Conservation (phyloP, 2,113 vertebrate genomes). For the Aix galericulata region DNA sequence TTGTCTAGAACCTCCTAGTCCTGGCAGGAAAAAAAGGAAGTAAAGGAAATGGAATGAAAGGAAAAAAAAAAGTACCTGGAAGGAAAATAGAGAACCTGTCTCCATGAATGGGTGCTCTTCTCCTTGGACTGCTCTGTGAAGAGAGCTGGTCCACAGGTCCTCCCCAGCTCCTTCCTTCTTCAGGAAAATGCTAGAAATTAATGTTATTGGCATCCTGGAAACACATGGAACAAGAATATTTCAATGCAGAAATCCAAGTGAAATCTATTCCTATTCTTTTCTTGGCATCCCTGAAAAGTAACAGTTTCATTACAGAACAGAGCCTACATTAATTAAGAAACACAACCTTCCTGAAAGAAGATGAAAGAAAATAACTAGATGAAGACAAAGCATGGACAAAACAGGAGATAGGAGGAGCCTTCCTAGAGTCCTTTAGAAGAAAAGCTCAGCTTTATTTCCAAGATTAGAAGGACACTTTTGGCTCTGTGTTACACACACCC, state of each 20-base stretch:
- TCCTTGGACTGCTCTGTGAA: background rate
- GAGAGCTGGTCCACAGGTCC: background rate
- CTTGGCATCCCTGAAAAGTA: background rate
- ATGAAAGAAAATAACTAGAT: background rate
- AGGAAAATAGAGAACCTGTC: background rate
- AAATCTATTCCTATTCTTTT: background rate
- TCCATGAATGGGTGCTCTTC: background rate
- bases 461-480: background rate
- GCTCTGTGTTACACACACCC: background rate
- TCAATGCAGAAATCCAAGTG: background rate
- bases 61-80: too few relatives aligned
- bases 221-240: background rate
- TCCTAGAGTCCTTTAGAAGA: background rate
- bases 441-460: background rate
- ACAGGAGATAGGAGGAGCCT: background rate
- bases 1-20: background rate
- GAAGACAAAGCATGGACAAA: background rate
- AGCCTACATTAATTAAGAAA: background rate
- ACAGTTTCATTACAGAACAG: background rate
- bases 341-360: background rate
- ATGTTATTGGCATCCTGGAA: background rate
- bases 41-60: background rate
- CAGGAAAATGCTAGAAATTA: background rate
- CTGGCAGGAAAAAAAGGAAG: background rate
- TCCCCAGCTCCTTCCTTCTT: background rate